A percentile compares a stretch with the other conserved stretches of the same genome.
Conservation (phyloP, 2,113 vertebrate genomes). For the Sula dactylatra region DNA sequence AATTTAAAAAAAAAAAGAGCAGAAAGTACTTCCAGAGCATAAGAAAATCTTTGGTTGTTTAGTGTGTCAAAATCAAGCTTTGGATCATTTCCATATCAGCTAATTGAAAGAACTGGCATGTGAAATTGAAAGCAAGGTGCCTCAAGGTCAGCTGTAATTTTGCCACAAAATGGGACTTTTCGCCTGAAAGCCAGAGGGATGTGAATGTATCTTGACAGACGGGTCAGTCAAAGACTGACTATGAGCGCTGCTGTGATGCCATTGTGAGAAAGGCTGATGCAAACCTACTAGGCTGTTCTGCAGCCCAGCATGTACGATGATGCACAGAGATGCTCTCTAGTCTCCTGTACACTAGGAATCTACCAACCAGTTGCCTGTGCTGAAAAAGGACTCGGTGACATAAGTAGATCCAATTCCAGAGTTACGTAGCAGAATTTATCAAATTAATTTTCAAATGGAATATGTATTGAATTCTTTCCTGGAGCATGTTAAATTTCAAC, state of each 20-base stretch:
- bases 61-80: neutral
- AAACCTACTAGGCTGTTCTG: neutral
- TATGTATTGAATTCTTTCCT: neutral
- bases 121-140: neutral
- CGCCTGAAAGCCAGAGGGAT: neutral
- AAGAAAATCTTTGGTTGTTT: neutral
- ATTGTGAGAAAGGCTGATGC: neutral
- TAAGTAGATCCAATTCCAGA: neutral
- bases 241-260: neutral
- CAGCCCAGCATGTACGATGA: rapidly evolving
- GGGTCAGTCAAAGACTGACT: neutral
- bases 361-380: neutral
- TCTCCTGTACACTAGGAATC: neutral
- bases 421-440: neutral
- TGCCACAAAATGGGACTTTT: neutral
- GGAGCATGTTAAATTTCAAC: neutral
- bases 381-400: neutral
- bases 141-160: neutral
- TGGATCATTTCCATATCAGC: neutral
- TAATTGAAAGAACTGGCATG: neutral
- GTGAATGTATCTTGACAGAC: neutral
- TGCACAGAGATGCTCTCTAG: neutral
- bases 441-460: neutral
- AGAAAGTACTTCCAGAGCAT: neutral
- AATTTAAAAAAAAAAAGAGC: neutral